phyloP scores from a whole-genome alignment of 2,888 invertebrate species.

The Drosophila imparisetae region DNA sequence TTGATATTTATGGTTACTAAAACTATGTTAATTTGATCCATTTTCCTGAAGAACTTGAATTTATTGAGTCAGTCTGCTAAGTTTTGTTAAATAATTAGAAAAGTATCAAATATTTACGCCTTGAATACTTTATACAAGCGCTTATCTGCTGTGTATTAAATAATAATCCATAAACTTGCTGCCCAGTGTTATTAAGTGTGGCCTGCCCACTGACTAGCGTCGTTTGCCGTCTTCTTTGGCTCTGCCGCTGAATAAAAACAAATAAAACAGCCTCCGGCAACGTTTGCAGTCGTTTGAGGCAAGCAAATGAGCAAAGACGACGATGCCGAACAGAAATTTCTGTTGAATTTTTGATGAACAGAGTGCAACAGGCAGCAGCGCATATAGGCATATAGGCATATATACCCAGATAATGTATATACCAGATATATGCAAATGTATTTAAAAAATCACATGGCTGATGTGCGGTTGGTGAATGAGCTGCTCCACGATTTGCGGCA shows the following conservation, averaged over 20 bases:
- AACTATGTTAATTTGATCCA: background rate
- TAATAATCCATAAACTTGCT: slow-evolving; percentile 31
- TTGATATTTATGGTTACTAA: background rate
- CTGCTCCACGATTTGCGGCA: slow-evolving; percentile 83
- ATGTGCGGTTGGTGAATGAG: slow-evolving; percentile 82
- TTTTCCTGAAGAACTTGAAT: background rate
- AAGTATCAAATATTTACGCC: background rate
- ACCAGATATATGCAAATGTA: slow-evolving; percentile 80
- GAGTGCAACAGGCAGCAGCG: slow-evolving; percentile 16
- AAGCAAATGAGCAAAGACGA: slow-evolving; percentile 72
- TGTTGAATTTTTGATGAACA: slow-evolving; percentile 42
- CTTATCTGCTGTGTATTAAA: background rate
- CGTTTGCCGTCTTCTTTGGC: slow-evolving; percentile 36
- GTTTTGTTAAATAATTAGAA: background rate
- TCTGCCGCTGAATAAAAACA: slow-evolving; percentile 38
- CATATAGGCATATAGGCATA: slow-evolving; percentile 1
- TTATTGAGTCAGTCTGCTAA: background rate
- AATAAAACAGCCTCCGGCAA: slow-evolving; percentile 49
- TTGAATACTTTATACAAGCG: background rate
- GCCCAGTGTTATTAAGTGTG: slow-evolving; percentile 70
- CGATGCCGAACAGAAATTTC: slow-evolving; percentile 36
- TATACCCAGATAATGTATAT: slow-evolving; percentile 57
- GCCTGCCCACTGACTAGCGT: slow-evolving; percentile 37
- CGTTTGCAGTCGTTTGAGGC: slow-evolving; percentile 60
- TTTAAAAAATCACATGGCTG: slow-evolving; percentile 84